Base-by-base conservation (phyloP, 2,888 invertebrate genomes). In the Tricholauxania praeusta region DNA sequence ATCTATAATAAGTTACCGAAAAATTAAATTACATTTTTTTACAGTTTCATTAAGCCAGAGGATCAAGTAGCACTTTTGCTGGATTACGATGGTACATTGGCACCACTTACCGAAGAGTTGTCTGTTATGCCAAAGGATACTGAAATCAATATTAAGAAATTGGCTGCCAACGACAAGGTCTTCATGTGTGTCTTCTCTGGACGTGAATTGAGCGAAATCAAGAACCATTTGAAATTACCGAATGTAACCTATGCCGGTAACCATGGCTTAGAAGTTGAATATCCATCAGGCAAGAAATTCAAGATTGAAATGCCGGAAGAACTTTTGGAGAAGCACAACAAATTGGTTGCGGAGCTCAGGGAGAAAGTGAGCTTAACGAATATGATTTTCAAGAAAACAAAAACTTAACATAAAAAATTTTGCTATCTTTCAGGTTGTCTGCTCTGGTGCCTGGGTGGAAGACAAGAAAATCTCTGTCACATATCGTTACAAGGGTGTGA, bases 1-100 rank as follows among this genome's bases (percentile, higher is more conserved):
- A 2, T 22, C 3, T 3, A 22, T 22, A 22, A 22, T 22, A 22
- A 22, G 1, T 22, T 22, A 22, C 22, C 3, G 28, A 28, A 4
- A 28, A 4, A 53, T 52, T 22, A 14, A 32, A 1, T 14, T 19
- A 1, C 1, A 14, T 71, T 64, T 53, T 15, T 53, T 57, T 72
- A 55, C 57, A 87, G 87, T 77, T 87, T 87, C 78, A 83, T 93
- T 79, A 91, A 92, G 72, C 90, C 91, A 66, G 89, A 90, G 32
- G 91, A 92, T 83, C 92, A 93, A 85, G 86, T 93, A 80, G 93
- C 92, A 1, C 87, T 94, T 55, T 83, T 93, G 22, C 86, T 93
- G 83, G 93, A 94, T 83, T 94, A 93, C 82, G 93, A 94, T 86
- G 93, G 93, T 76, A 94, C 93, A 51, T 86, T 94, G 78, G 93